These are phyloP conservation scores for Trogon surrucura DNA, from an alignment of 2,113 vertebrate genomes.

Conservation along the genomic window DNA sequence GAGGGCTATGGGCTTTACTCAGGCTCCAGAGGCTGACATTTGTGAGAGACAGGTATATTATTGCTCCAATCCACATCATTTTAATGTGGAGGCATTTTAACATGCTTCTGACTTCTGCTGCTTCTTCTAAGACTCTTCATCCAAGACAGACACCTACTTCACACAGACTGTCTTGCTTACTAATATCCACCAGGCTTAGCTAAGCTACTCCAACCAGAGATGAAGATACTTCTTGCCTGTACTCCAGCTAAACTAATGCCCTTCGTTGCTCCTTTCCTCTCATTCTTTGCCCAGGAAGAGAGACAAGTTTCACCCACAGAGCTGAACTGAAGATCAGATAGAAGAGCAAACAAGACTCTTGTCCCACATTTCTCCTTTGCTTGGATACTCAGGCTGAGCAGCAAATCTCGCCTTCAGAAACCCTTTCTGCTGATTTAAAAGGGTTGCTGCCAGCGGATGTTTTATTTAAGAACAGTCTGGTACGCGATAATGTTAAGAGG, in stretches of 20 bases:
- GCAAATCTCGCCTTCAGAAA: neutral
- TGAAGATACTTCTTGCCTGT: neutral
- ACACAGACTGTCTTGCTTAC: neutral
- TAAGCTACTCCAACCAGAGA: neutral
- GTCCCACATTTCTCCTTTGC: neutral
- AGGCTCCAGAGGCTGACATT: neutral
- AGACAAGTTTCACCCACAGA: neutral
- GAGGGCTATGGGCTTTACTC: neutral
- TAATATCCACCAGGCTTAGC: neutral
- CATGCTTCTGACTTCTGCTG: neutral
- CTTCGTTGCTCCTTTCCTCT: neutral
- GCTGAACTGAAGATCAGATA: neutral
- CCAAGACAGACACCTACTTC: neutral
- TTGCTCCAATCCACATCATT: neutral
- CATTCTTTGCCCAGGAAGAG: neutral
- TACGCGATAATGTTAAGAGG: neutral
- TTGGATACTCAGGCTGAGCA: neutral
- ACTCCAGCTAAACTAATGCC: neutral
- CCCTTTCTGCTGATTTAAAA: conserved; percentile 4
- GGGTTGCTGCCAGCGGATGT: neutral
- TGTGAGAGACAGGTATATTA: neutral
- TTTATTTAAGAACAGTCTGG: conserved; percentile 48
- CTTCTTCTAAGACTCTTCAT: neutral
- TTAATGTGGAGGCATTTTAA: neutral
- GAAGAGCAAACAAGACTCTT: neutral